These are phyloP conservation scores for Macrosoma leucophasiata DNA, from an alignment of 2,888 invertebrate species.

Conservation along the genomic window DNA sequence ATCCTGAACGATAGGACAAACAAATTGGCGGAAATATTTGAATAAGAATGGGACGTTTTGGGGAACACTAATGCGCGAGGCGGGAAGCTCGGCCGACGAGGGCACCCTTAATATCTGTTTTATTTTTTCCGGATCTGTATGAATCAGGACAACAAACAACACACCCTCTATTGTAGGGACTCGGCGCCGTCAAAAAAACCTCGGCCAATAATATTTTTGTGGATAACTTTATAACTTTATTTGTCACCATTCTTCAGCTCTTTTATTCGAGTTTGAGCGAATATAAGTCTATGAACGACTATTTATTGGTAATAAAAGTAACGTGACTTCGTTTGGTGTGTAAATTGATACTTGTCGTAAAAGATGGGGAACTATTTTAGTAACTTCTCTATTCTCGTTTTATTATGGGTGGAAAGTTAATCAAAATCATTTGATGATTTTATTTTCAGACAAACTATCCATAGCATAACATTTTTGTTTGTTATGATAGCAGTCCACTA, in stretches of 20 bases:
- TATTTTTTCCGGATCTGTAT: constrained; percentile 74
- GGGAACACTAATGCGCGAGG: constrained; percentile 69
- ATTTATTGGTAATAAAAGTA: too few species aligned
- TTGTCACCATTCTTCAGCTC: constrained; percentile 40
- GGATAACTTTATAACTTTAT: constrained; percentile 65
- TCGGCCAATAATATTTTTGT: constrained; percentile 59
- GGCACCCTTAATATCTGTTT: constrained; percentile 64
- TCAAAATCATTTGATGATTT: too few species aligned
- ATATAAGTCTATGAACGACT: too few species aligned
- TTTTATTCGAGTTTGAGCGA: constrained; percentile 27
- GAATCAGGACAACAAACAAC: constrained; percentile 61
- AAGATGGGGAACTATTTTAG: too few species aligned
- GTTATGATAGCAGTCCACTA: too few species aligned
- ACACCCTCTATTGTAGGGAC: constrained; percentile 49
- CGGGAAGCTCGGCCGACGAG: constrained; percentile 53
- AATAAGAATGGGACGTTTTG: constrained; percentile 69
- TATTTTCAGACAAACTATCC: too few species aligned
- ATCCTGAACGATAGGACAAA: constrained; percentile 62
- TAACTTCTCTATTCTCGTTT: too few species aligned
- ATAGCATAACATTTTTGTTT: too few species aligned
- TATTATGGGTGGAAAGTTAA: too few species aligned
- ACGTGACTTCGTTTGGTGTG: too few species aligned
- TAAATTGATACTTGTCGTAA: too few species aligned
- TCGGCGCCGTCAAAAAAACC: constrained; percentile 53
- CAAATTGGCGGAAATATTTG: constrained; percentile 73